Percentiles rank a stretch among this genome's conserved stretches.
Conservation (phyloP, 2,113 vertebrate genomes). For the Argyrosomus japonicus region DNA sequence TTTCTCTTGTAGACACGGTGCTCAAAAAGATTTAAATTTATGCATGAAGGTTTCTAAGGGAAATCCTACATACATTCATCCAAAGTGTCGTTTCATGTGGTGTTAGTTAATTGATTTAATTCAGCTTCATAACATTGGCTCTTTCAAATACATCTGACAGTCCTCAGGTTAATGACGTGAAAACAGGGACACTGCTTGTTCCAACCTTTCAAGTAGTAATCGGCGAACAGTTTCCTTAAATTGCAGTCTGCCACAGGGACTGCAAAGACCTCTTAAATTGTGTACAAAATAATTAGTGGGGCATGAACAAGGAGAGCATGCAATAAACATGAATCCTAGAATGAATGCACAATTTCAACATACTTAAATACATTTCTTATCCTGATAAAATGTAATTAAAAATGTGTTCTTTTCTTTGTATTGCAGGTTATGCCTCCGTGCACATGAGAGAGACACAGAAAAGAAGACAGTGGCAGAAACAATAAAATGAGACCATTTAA, state of each 20-base stretch:
- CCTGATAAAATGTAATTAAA: slow-evolving; percentile 29
- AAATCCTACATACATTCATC: slow-evolving; percentile 53
- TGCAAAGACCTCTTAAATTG: slow-evolving; percentile 72
- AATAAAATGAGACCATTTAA: slow-evolving; percentile 76
- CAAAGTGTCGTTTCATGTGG: slow-evolving; percentile 42
- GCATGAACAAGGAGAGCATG: slow-evolving; percentile 49
- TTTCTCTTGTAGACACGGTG: slow-evolving; percentile 12
- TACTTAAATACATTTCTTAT: neutral
- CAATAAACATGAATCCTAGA: slow-evolving; percentile 31
- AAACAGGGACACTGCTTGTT: slow-evolving; percentile 79
- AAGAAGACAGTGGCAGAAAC: slow-evolving; percentile 69
- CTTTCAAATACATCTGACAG: slow-evolving; percentile 71
- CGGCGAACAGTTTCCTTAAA: slow-evolving; percentile 79
- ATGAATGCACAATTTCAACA: slow-evolving; percentile 11
- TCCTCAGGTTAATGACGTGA: slow-evolving; percentile 81
- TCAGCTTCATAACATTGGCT: slow-evolving; percentile 67
- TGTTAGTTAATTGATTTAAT: slow-evolving; percentile 74
- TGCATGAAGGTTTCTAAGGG: slow-evolving; percentile 43
- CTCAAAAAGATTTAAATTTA: slow-evolving; percentile 41
- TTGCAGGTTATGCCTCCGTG: slow-evolving; percentile 73
- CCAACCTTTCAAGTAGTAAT: slow-evolving; percentile 83
- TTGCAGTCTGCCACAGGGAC: slow-evolving; percentile 76
- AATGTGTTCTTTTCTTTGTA: slow-evolving; percentile 62
- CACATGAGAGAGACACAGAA: slow-evolving; percentile 63
- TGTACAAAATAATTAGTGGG: slow-evolving; percentile 78